Evolutionary conservation across 1,140 invertebrate genomes (phyloP).

Genomic region (Armadillidium nasatum): DNA sequence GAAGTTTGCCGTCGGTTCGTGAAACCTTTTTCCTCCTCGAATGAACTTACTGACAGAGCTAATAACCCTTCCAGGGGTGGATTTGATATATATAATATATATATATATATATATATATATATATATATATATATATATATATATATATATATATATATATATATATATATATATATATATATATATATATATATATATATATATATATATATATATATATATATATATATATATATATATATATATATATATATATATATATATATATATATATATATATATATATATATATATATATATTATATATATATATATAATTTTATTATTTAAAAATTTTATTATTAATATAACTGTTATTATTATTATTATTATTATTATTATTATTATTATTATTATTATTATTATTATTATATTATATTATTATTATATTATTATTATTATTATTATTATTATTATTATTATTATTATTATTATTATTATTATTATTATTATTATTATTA

Average conservation of each 20-base stretch:
- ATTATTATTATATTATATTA: neutral
- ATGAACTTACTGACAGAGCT: too few species aligned
- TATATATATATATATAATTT: neutral
- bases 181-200: slow-evolving; percentile 30
- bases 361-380: neutral
- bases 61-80: too few species aligned
- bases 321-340: too few species aligned
- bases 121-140: slow-evolving; percentile 24
- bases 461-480: too few species aligned
- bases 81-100: neutral
- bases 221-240: slow-evolving; percentile 27
- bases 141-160: slow-evolving; percentile 23
- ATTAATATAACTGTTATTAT: neutral
- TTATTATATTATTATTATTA: neutral
- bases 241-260: slow-evolving; percentile 29
- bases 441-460: too few species aligned
- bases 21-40: too few species aligned
- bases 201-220: slow-evolving; percentile 27
- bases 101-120: neutral
- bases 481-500: neutral
- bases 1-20: too few species aligned
- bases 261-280: slow-evolving; percentile 18
- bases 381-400: neutral
- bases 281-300: neutral
- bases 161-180: slow-evolving; percentile 18